phyloP scores from a whole-genome alignment of 2,113 vertebrate species.

The Meriones unguiculatus region DNA sequence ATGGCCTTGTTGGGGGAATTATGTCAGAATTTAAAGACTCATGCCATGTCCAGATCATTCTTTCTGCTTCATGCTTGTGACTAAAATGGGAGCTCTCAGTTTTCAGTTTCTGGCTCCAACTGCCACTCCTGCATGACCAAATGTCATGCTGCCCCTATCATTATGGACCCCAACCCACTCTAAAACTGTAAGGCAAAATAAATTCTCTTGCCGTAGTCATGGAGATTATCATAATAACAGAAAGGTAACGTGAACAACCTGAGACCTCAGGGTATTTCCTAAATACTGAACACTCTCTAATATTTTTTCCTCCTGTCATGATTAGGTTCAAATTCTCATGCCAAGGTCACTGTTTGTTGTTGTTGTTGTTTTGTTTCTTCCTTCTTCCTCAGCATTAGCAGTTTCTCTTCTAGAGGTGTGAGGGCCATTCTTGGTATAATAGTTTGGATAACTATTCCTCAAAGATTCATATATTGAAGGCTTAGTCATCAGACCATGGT shows the following conservation, averaged over 20 bases:
- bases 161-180: not conserved
- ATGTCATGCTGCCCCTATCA: too few relatives aligned
- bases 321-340: conserved; percentile 12
- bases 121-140: not conserved
- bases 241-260: not conserved
- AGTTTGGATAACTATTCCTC: not conserved
- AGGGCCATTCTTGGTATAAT: not conserved
- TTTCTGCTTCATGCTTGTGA: not conserved
- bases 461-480: not conserved
- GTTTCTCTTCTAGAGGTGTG: not conserved
- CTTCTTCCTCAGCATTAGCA: conserved; percentile 29
- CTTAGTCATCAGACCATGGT: not conserved
- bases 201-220: not conserved
- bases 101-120: not conserved
- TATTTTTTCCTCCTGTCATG: not conserved
- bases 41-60: not conserved
- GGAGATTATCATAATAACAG: not conserved
- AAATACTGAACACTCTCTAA: not conserved
- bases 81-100: not conserved
- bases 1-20: not conserved
- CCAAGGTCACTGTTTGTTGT: not conserved
- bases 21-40: not conserved
- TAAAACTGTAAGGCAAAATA: not conserved
- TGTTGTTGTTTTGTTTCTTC: not conserved
- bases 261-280: not conserved